A percentile compares a stretch with the other conserved stretches of the same genome.
These are phyloP conservation scores for Euschistus heros DNA, from an alignment of 1,140 invertebrate genomes.

Conservation along the genomic window DNA sequence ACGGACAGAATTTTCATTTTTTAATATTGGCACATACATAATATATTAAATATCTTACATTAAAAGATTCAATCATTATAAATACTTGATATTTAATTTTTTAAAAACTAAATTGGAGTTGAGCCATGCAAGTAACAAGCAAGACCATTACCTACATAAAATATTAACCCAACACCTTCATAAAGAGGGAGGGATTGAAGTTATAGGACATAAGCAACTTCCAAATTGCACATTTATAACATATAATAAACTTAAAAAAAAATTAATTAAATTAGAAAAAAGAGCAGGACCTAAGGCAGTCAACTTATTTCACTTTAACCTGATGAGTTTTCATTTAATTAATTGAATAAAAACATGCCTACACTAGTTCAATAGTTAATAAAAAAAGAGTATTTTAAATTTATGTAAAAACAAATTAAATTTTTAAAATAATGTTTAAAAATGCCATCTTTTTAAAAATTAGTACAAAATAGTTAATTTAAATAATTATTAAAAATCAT, in stretches of 20 bases:
- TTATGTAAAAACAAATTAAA: no score
- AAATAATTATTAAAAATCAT: no score
- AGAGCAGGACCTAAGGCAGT: no score
- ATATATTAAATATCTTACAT: no score
- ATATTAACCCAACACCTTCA: constrained; percentile 9
- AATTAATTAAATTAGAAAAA: background rate
- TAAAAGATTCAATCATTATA: background rate
- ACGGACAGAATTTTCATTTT: background rate
- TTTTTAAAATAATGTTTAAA: no score
- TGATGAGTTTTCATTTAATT: no score
- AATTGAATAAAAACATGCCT: no score
- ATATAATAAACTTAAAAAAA: background rate
- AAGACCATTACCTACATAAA: background rate
- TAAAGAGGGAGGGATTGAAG: background rate
- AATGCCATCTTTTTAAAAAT: no score
- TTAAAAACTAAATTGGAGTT: constrained; percentile 12
- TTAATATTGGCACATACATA: constrained; percentile 1
- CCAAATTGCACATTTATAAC: background rate
- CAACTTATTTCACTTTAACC: no score
- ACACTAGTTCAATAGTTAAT: no score
- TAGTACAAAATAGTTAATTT: no score
- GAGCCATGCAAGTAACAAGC: background rate
- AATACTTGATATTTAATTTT: constrained; percentile 5
- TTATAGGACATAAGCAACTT: background rate
- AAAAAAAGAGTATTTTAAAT: no score